A percentile compares a stretch with the other conserved stretches of the same genome.
Conservation (phyloP, 1,140 invertebrate genomes). For the Hirudo medicinalis region DNA sequence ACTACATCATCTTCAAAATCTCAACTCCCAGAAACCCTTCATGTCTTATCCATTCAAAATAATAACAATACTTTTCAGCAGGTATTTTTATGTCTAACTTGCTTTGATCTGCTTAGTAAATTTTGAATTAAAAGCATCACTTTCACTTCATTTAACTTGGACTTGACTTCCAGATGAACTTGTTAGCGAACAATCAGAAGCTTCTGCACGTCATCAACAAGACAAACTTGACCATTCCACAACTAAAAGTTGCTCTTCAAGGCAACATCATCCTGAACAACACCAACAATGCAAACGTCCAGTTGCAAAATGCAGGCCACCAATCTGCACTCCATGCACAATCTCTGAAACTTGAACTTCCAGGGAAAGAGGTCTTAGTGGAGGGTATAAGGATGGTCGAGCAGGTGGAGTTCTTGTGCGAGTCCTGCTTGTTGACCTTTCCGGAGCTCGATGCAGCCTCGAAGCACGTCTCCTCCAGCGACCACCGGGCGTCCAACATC, state of each 20-base stretch:
- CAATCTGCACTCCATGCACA: not conserved
- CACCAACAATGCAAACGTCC: not conserved
- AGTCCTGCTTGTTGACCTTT: conserved; percentile 11
- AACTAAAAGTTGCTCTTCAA: not conserved
- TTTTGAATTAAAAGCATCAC: no score
- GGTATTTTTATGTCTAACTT: no score
- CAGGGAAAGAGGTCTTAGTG: conserved; percentile 3
- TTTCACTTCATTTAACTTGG: no score
- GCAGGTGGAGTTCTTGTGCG: conserved; percentile 9
- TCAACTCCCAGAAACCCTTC: no score
- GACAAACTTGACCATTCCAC: conserved; percentile 7
- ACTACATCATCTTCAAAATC: no score
- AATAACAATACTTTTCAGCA: no score
- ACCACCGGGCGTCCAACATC: conserved; percentile 8
- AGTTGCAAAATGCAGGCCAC: not conserved
- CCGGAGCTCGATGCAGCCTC: not conserved
- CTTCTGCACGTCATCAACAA: conserved; percentile 4
- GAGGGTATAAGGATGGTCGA: conserved; percentile 15
- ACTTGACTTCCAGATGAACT: not conserved
- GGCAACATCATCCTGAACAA: not conserved
- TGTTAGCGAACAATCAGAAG: conserved; percentile 6
- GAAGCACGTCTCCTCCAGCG: not conserved
- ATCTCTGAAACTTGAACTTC: not conserved
- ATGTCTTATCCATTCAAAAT: no score
- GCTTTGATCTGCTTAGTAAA: no score